Base-by-base conservation (phyloP, 2,797 vertebrate genomes). In the Karalla daura region DNA sequence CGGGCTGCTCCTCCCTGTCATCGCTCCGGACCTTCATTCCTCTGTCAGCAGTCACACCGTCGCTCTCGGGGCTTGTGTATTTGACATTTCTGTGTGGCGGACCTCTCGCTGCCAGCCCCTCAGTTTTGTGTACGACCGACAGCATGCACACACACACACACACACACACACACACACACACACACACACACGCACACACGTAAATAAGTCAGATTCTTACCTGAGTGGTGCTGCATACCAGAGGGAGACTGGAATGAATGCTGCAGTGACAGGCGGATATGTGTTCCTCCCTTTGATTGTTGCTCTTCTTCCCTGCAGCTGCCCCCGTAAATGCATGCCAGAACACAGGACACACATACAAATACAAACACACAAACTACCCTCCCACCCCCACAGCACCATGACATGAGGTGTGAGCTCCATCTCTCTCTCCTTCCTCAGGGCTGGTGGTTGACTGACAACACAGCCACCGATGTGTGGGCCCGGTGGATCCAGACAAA, bases 361-460 rank as follows among this genome's bases (percentile, higher is more conserved):
- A 2, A 3, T 36, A 15, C 17, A 51, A 49, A 47, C 59, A 62
- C 70, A 44, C 32, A 14, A 6, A 54, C 33, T 14, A 15, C 49
- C 15, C 58, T 44, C 21, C 9, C 44, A 9, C 24, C 15, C 10
- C 14, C 1, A 21, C 4, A 5, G 5, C 20, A 14, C n/a, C 4
- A 11, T 28, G 20, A 50, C 35, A 18, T 43, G 2, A 49, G 23
- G 15, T 18, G 23, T 23, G 39, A 62, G 14, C 12, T 35, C 8
- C 17, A 5, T 73, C 15, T 50, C 15, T 9, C 12, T 21, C 5
- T 17, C 11, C 21, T 46, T 5, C n/a, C 2, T 35, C 63, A 94
- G 93, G 92, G 85, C 40, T 94, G 93, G 93, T 94, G 93, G 93
- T 15, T 87, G 30, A 74, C 72, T 1, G 0, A 75, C 0, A 3